Percentiles rank a stretch among this genome's conserved stretches.
phyloP scores from a whole-genome alignment of 2,113 vertebrate species.

The Chloroceryle aenea region DNA sequence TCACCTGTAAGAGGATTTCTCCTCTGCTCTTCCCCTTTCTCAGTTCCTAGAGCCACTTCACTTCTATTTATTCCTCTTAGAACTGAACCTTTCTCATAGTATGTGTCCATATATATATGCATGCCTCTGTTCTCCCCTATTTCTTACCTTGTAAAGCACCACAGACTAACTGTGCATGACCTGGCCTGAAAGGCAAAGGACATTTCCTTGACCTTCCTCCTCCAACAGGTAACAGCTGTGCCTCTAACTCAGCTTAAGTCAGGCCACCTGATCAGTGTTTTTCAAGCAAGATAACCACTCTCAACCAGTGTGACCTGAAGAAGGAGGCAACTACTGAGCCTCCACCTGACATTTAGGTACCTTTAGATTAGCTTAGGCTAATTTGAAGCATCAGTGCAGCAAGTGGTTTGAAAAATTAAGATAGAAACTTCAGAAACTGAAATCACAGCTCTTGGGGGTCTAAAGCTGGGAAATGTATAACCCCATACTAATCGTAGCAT shows the following conservation, averaged over 20 bases:
- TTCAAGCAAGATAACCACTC: neutral
- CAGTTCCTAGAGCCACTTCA: neutral
- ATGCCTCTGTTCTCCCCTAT: neutral
- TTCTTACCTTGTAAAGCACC: neutral
- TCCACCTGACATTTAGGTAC: neutral
- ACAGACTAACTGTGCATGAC: neutral
- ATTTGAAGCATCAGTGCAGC: neutral
- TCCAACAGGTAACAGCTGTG: conserved; percentile 29
- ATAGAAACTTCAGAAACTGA: neutral
- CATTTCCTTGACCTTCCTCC: neutral
- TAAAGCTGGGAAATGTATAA: neutral
- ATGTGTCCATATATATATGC: too few relatives aligned
- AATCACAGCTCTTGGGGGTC: neutral
- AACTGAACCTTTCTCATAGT: neutral
- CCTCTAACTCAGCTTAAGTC: conserved; percentile 25
- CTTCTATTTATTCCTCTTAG: neutral
- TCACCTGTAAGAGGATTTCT: neutral
- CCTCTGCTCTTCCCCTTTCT: neutral
- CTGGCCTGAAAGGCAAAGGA: neutral
- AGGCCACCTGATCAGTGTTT: neutral
- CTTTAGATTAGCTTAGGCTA: neutral
- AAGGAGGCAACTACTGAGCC: neutral
- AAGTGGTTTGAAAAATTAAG: neutral
- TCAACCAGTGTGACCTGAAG: neutral
- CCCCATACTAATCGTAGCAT: neutral